These are phyloP conservation scores for Meteorus sp. DNA, from an alignment of 1,140 invertebrate genomes.

Conservation along the genomic window DNA sequence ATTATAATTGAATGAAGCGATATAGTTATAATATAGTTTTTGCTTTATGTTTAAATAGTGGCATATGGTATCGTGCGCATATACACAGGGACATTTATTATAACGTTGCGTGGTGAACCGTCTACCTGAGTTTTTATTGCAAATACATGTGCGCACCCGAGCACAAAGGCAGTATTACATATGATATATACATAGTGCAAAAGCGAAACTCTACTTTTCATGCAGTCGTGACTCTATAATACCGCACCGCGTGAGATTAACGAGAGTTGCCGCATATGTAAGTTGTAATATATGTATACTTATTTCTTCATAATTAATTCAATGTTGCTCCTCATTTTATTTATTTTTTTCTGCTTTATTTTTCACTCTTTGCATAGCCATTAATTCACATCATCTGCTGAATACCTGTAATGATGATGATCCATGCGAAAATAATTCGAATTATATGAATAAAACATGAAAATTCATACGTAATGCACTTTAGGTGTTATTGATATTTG, in stretches of 20 bases:
- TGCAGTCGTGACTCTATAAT: neutral
- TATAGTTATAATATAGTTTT: neutral
- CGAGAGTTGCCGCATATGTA: neutral
- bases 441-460: too few species aligned
- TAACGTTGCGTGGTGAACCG: neutral
- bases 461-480: too few species aligned
- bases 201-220: neutral
- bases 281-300: neutral
- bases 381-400: neutral
- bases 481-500: too few species aligned
- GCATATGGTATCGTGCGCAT: neutral
- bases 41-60: neutral
- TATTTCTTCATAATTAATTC: neutral
- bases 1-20: conserved; percentile 26
- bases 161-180: too few species aligned
- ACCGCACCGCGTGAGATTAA: neutral
- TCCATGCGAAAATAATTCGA: neutral
- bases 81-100: neutral
- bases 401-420: neutral
- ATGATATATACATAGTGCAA: too few species aligned
- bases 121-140: neutral
- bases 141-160: neutral
- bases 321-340: neutral
- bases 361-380: neutral
- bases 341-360: neutral